Base-by-base conservation (phyloP, 2,888 invertebrate species). In the Biston betularia region DNA sequence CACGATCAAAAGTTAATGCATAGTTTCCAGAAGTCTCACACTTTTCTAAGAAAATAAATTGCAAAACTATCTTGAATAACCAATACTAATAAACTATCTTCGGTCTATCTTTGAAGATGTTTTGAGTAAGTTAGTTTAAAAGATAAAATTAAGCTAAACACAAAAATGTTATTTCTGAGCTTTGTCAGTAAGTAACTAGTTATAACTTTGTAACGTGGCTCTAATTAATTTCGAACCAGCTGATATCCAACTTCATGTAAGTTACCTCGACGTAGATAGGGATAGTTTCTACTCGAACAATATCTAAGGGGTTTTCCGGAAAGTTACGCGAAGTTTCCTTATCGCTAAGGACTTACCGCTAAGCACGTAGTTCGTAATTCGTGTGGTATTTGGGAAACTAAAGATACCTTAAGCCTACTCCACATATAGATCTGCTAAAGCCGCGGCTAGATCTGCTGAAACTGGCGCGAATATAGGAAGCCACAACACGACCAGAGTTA, bases 291-390 rank as follows among this genome's bases (percentile, higher is more conserved):
- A 9, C 9, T 12, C 57, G 24, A 34, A 14, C 14, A 33, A 14
- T 33, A 49, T 48, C 15, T 7, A 15, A 40, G 15, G n/a, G 40
- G 8, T 35, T 55, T 58, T 58, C 49, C 15, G 49, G 38, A 9
- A 42, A 49, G 49, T 58, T 42, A 48, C 8, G 33, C 15, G 15
- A 40, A 49, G 38, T 15, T 15, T 35, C 38, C 38, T 58, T 58
- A 49, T 58, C 58, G 24, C 49, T 15, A 49, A 58, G 38, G 48
- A 33, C 38, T 48, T 57, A 24, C 38, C 10, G 34, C 42, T 24
- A 46, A 33, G 48, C 14, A 38, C 38, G 14, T 38, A 40, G 49
- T 49, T 58, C 49, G 40, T 34, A 15, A 40, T 49, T 40, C 40
- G 10, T 33, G 48, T 14, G 42, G 49, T 42, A 33, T 58, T 49